phyloP scores from a whole-genome alignment of 2,888 invertebrate species.

The Diadromus collaris region DNA sequence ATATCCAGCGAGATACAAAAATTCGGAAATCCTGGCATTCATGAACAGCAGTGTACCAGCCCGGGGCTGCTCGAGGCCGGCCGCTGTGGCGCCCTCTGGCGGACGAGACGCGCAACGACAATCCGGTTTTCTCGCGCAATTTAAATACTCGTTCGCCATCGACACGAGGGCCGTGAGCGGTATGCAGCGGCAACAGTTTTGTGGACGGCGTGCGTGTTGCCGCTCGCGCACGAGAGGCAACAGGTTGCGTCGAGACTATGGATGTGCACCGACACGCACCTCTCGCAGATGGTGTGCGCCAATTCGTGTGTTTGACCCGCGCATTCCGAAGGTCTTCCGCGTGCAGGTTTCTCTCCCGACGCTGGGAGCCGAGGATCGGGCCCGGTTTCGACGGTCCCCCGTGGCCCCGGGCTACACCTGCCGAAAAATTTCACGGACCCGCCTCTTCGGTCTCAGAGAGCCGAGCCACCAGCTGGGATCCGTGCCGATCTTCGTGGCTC shows the following conservation, averaged over 20 bases:
- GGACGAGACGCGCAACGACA: slow-evolving; percentile 67
- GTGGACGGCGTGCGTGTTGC: slow-evolving; percentile 12
- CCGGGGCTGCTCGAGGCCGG: slow-evolving; percentile 47
- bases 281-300: background rate
- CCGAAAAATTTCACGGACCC: slow-evolving; percentile 57
- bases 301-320: slow-evolving; percentile 22
- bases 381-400: slow-evolving; percentile 22
- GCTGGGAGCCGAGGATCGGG: background rate
- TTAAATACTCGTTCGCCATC: slow-evolving; percentile 74
- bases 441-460: slow-evolving; percentile 9
- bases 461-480: slow-evolving; percentile 30
- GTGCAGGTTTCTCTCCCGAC: slow-evolving; percentile 35
- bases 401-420: slow-evolving; percentile 53
- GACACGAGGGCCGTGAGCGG: slow-evolving; percentile 42
- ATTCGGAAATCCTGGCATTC: too few species aligned
- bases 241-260: slow-evolving; percentile 53
- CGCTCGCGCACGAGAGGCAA: slow-evolving; percentile 43
- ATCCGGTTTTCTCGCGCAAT: slow-evolving; percentile 72
- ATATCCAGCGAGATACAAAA: background rate
- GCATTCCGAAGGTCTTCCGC: slow-evolving; percentile 42
- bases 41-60: too few species aligned
- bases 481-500: slow-evolving; percentile 13
- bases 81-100: slow-evolving; percentile 75
- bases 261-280: background rate
- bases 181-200: slow-evolving; percentile 33